Percentiles rank a stretch among this genome's conserved stretches.
Conservation (phyloP, 92 coral and sea anemone genomes). For the Zoanthus gigantus region DNA sequence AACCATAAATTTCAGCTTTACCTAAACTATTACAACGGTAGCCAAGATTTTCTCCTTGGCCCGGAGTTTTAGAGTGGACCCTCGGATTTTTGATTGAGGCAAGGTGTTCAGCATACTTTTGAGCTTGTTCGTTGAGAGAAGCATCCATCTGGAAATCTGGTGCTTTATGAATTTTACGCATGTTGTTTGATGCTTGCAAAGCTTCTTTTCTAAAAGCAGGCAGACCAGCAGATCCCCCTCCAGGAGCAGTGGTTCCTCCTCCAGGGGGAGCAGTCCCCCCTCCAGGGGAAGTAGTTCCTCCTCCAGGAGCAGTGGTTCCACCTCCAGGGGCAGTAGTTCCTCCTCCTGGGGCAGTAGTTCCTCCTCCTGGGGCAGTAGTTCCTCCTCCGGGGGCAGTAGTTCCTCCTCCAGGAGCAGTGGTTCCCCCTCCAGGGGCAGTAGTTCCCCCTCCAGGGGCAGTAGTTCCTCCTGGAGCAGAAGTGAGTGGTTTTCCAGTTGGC, state of each 20-base stretch:
- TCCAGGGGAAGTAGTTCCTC: background rate
- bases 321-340: background rate
- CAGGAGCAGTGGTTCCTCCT: background rate
- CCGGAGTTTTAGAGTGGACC: background rate
- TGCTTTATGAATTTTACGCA: slow-evolving; percentile 15
- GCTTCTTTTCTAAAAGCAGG: slow-evolving; percentile 24
- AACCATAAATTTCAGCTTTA: background rate
- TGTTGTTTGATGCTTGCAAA: background rate
- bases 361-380: background rate
- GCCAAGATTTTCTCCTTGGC: slow-evolving; percentile 44
- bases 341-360: background rate
- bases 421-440: background rate
- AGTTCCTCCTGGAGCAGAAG: background rate
- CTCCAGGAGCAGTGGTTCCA: background rate
- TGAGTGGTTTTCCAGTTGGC: slow-evolving; percentile 2
- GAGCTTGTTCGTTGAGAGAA: slow-evolving; percentile 29
- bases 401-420: background rate
- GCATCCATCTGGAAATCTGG: slow-evolving; percentile 1
- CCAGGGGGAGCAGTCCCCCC: background rate
- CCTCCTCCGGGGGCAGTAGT: background rate
- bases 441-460: background rate
- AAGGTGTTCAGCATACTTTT: slow-evolving; percentile 29
- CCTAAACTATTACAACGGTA: slow-evolving; percentile 1
- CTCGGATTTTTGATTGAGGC: slow-evolving; percentile 12
- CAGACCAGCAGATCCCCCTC: background rate